phyloP scores from a whole-genome alignment of 2,888 invertebrate genomes.

The Drosophila multiciliata region DNA sequence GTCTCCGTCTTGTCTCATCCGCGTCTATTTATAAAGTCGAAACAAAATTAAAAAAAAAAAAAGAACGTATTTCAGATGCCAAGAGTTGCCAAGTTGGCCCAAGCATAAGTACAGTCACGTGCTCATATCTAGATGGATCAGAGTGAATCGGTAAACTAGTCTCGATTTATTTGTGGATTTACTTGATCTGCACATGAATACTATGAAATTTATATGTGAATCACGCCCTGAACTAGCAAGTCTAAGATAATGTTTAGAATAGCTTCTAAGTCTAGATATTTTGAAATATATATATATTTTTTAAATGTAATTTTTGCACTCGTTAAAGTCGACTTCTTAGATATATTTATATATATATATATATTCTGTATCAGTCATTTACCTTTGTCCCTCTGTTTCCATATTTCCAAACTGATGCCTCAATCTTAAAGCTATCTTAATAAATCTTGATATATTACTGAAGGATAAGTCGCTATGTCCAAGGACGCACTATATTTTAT shows the following conservation, averaged over 20 bases:
- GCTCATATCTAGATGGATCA: conserved; percentile 47
- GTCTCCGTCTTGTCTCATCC: conserved; percentile 53
- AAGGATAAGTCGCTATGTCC: neutral
- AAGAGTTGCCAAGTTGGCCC: conserved; percentile 69
- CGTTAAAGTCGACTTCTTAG: neutral
- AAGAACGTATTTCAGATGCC: conserved; percentile 56
- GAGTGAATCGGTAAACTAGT: conserved; percentile 30
- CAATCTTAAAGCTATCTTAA: neutral
- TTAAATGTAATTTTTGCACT: neutral
- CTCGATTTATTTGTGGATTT: neutral
- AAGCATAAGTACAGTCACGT: conserved; percentile 65
- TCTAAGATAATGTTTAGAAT: neutral
- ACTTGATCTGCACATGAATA: neutral
- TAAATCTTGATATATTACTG: neutral
- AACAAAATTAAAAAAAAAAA: conserved; percentile 26
- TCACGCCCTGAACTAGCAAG: neutral
- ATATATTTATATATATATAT: neutral
- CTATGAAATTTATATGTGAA: neutral
- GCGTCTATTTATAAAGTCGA: conserved; percentile 75
- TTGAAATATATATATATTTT: neutral
- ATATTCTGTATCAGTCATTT: neutral
- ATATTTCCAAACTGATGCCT: no score
- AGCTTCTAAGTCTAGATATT: neutral
- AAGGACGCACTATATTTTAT: neutral
- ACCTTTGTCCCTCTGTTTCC: neutral